These are phyloP conservation scores for Phylloscopus whistleri DNA, from an alignment of 2,113 vertebrate species.

Conservation along the genomic window DNA sequence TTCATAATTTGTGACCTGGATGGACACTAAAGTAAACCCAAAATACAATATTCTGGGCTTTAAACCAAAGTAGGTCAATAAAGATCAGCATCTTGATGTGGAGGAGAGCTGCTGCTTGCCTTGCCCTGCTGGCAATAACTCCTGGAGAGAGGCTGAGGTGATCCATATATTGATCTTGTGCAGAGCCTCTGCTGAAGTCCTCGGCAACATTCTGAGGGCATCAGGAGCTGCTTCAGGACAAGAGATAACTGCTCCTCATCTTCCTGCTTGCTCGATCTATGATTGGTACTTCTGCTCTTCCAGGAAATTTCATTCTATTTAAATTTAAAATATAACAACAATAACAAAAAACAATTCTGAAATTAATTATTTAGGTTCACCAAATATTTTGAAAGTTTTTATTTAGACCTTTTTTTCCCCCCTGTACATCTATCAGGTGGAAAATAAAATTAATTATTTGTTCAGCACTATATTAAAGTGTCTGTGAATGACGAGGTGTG, in stretches of 20 bases:
- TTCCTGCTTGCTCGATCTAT: not conserved
- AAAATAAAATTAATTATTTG: slow-evolving; percentile 38
- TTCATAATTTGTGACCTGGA: not conserved
- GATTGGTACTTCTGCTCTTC: not conserved
- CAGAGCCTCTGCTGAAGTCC: not conserved
- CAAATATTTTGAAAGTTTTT: slow-evolving; percentile 48
- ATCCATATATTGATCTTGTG: not conserved
- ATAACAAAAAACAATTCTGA: not conserved
- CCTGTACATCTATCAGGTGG: accelerated
- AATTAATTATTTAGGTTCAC: slow-evolving; percentile 39
- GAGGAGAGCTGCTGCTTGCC: not conserved
- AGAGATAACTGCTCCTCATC: not conserved
- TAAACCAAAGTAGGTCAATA: not conserved
- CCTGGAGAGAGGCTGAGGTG: not conserved
- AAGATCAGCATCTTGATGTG: not conserved
- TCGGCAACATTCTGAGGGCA: not conserved
- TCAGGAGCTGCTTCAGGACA: not conserved
- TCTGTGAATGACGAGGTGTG: not conserved
- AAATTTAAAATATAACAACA: not conserved
- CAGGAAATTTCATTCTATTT: not conserved
- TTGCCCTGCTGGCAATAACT: not conserved
- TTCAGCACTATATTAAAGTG: not conserved
- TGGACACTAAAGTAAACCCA: not conserved
- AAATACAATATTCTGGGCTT: not conserved
- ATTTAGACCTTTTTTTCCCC: not conserved